A percentile compares a stretch with the other conserved stretches of the same genome.
These are phyloP conservation scores for Scartelaos histophorus DNA, from an alignment of 2,113 vertebrate species.

Conservation along the genomic window DNA sequence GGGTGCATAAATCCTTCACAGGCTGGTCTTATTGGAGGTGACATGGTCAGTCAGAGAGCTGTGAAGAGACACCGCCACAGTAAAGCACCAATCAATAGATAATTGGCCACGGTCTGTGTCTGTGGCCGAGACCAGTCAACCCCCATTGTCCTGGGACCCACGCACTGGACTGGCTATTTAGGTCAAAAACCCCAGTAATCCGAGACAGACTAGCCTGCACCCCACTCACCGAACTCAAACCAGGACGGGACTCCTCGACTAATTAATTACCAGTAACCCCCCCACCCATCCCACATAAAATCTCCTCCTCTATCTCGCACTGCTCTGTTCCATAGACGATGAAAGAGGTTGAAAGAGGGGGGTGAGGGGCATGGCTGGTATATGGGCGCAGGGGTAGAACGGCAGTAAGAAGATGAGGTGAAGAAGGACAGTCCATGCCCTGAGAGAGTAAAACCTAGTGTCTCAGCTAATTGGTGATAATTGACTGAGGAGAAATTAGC, in stretches of 20 bases:
- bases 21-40: slow-evolving; percentile 69
- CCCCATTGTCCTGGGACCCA: slow-evolving; percentile 79
- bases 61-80: slow-evolving; percentile 79
- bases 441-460: slow-evolving; percentile 62
- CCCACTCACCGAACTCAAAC: slow-evolving; percentile 55
- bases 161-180: slow-evolving; percentile 84
- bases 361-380: slow-evolving; percentile 47
- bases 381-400: slow-evolving; percentile 56
- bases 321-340: slow-evolving; percentile 52
- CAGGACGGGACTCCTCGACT: slow-evolving; percentile 74
- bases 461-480: slow-evolving; percentile 77
- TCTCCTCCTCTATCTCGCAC: slow-evolving; percentile 15
- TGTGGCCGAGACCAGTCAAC: slow-evolving; percentile 79
- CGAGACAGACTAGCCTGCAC: slow-evolving; percentile 46
- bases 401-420: slow-evolving; percentile 55
- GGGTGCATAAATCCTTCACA: slow-evolving; percentile 13
- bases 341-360: background rate
- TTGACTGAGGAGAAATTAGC: slow-evolving; percentile 70
- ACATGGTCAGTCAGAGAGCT: slow-evolving; percentile 76
- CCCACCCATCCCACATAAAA: slow-evolving; percentile 43
- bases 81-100: slow-evolving; percentile 87
- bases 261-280: slow-evolving; percentile 85
- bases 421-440: slow-evolving; percentile 66
- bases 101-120: slow-evolving; percentile 85
- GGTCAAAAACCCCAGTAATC: slow-evolving; percentile 84